A percentile compares a stretch with the other conserved stretches of the same genome.
Conservation (phyloP, 2,888 invertebrate genomes). For the Dryomyza anilis region DNA sequence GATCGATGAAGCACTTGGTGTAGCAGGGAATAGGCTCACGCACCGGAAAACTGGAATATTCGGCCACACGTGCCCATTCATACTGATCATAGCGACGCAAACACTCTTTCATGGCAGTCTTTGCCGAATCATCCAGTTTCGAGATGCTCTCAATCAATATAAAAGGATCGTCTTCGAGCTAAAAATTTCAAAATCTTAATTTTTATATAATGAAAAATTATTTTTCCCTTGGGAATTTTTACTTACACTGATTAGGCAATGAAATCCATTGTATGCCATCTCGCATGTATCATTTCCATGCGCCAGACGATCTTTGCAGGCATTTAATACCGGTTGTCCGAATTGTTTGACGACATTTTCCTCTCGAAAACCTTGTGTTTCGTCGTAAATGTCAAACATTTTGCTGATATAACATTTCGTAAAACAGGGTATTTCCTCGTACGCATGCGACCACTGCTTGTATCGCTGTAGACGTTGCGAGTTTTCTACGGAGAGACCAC, state of each 20-base stretch:
- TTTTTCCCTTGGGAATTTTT: too few species aligned
- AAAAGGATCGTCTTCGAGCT: constrained; percentile 54
- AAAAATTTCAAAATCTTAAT: too few species aligned
- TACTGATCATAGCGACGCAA: constrained; percentile 42
- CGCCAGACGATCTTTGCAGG: constrained; percentile 44
- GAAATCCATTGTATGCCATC: constrained; percentile 51
- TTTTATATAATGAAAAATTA: too few species aligned
- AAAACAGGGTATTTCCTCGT: constrained; percentile 54
- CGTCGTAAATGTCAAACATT: constrained; percentile 49
- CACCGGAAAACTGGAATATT: constrained; percentile 43
- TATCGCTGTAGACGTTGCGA: constrained; percentile 45
- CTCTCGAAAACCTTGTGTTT: constrained; percentile 42
- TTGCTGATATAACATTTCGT: constrained; percentile 49
- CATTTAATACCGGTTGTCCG: constrained; percentile 45
- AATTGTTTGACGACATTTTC: constrained; percentile 41
- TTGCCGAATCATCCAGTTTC: constrained; percentile 41
- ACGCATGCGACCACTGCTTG: constrained; percentile 47
- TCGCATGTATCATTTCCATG: constrained; percentile 39
- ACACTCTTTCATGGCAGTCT: constrained; percentile 51
- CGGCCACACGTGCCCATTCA: constrained; percentile 45
- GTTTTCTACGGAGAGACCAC: constrained; percentile 43
- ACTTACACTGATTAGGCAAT: constrained; percentile 52
- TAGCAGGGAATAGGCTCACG: constrained; percentile 52
- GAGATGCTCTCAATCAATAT: constrained; percentile 48
- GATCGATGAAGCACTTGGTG: constrained; percentile 47